Percentiles rank a stretch among this genome's conserved stretches.
Conservation (phyloP, 1,140 invertebrate genomes). For the Wasmannia auropunctata region DNA sequence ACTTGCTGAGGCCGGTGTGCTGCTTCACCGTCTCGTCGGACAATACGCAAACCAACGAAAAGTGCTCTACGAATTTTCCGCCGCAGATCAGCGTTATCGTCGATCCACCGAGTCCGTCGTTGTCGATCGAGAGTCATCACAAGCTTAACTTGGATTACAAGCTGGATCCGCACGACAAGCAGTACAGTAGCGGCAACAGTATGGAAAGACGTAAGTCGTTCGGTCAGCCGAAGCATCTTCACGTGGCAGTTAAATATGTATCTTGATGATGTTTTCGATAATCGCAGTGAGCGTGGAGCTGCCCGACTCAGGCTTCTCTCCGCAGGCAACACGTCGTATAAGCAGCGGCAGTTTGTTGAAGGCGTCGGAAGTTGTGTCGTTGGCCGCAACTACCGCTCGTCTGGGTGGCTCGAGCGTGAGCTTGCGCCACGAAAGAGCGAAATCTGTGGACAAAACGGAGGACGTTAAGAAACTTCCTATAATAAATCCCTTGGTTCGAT, state of each 20-base stretch:
- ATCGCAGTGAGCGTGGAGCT: conserved; percentile 78
- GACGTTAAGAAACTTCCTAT: conserved; percentile 92
- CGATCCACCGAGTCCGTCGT: conserved; percentile 83
- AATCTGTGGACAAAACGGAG: conserved; percentile 86
- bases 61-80: conserved; percentile 76
- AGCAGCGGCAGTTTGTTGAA: conserved; percentile 92
- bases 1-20: conserved; percentile 78
- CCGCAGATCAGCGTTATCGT: conserved; percentile 82
- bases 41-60: conserved; percentile 70
- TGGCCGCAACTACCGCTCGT: conserved; percentile 87
- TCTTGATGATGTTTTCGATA: background rate
- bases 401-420: conserved; percentile 82
- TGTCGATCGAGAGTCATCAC: conserved; percentile 82
- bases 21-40: conserved; percentile 78
- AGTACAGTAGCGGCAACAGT: conserved; percentile 75
- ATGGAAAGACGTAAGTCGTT: conserved; percentile 83
- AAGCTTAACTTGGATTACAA: conserved; percentile 70
- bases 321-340: conserved; percentile 91
- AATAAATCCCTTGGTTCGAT: conserved; percentile 94
- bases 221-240: background rate
- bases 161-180: conserved; percentile 70
- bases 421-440: conserved; percentile 80
- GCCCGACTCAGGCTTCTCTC: conserved; percentile 86
- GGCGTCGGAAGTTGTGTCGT: conserved; percentile 86
- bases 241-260: background rate